Conservation (phyloP, 2,888 invertebrate genomes). For the Andrena hattorfiana region DNA sequence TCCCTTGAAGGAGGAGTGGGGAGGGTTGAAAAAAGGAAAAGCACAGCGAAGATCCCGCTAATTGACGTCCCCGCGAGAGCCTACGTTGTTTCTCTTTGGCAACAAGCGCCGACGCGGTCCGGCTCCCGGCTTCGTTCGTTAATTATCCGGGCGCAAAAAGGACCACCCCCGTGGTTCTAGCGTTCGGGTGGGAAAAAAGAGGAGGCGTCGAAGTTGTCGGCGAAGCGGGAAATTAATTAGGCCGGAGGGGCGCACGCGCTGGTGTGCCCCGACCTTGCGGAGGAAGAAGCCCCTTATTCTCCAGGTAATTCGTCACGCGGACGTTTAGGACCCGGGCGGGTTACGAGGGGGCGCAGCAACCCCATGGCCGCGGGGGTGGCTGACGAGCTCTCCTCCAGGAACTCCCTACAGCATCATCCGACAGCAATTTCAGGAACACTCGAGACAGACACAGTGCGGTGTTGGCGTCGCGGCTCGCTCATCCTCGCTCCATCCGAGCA, state of each 20-base stretch:
- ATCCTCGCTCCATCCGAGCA: conserved; percentile 21
- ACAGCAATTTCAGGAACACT: conserved; percentile 73
- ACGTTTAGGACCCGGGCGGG: conserved; percentile 49
- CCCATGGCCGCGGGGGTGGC: neutral
- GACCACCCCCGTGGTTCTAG: conserved; percentile 37
- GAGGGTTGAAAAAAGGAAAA: conserved; percentile 23
- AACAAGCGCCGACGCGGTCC: conserved; percentile 27
- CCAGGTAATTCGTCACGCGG: conserved; percentile 69
- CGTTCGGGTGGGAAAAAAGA: conserved; percentile 42
- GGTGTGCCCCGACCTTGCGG: neutral
- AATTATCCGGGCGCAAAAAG: conserved; percentile 65
- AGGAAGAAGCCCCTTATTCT: conserved; percentile 52
- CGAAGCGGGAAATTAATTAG: conserved; percentile 69
- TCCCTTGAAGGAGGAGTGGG: neutral
- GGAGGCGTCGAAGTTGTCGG: conserved; percentile 56
- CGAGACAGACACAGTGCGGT: conserved; percentile 60
- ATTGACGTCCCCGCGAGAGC: conserved; percentile 68
- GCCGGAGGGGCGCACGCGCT: neutral
- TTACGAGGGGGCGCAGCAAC: neutral
- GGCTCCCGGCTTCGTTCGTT: conserved; percentile 62
- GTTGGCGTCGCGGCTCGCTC: conserved; percentile 35
- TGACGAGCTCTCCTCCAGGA: conserved; percentile 54
- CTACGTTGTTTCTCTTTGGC: conserved; percentile 66
- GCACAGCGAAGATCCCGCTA: conserved; percentile 50
- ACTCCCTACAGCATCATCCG: conserved; percentile 66